Evolutionary conservation across 2,113 vertebrate species (phyloP).

Genomic region (Isurus oxyrinchus): DNA sequence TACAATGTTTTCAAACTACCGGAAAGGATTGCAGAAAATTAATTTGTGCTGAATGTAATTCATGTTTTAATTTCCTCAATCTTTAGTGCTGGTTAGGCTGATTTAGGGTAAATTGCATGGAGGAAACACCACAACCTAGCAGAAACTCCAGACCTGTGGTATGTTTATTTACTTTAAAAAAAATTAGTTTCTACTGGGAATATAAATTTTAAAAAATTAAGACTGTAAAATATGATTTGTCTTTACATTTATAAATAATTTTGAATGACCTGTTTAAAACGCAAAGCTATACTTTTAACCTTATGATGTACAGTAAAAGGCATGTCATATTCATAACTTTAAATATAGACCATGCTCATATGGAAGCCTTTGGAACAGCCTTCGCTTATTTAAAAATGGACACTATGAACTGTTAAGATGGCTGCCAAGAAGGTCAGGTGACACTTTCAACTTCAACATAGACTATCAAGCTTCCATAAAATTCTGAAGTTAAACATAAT

Average conservation of each 20-base stretch:
- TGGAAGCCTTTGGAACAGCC: too few relatives aligned
- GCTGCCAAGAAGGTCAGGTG: too few relatives aligned
- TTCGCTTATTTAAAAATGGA: too few relatives aligned
- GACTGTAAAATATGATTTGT: neutral
- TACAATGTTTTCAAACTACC: too few relatives aligned
- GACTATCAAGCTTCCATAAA: too few relatives aligned
- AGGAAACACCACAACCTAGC: neutral
- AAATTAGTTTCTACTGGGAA: neutral
- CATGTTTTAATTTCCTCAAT: neutral
- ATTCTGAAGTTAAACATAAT: too few relatives aligned
- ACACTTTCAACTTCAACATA: too few relatives aligned
- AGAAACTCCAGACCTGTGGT: neutral
- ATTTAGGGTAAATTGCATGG: neutral
- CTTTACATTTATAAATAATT: neutral
- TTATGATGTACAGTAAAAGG: neutral
- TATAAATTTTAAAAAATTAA: neutral
- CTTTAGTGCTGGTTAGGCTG: neutral
- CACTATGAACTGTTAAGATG: too few relatives aligned
- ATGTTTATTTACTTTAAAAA: neutral
- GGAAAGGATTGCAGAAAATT: neutral
- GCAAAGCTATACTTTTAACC: neutral
- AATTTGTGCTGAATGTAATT: neutral
- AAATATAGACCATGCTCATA: too few relatives aligned
- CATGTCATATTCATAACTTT: too few relatives aligned
- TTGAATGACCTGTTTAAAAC: neutral